Conservation (phyloP, 2,888 invertebrate species). For the Epistrophella euchroma region DNA sequence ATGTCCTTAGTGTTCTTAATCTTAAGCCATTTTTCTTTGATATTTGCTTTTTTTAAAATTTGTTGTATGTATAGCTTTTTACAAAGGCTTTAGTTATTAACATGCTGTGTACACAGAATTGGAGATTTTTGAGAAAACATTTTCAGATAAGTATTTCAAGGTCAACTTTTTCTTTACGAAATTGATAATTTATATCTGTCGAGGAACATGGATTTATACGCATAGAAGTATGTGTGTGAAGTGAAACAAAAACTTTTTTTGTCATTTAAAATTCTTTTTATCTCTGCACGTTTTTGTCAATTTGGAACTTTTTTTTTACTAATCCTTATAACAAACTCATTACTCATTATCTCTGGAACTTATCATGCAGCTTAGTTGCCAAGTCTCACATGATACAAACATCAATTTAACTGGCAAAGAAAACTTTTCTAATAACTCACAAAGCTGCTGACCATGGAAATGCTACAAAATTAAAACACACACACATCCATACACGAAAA, state of each 20-base stretch:
- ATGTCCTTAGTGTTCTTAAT: too few relatives aligned
- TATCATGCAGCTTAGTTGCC: slow-evolving; percentile 20
- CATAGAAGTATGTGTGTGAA: background rate
- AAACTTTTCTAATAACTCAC: slow-evolving; percentile 57
- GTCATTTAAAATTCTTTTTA: background rate
- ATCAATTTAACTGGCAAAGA: slow-evolving; percentile 23
- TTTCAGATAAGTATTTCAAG: too few relatives aligned
- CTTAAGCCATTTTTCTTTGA: too few relatives aligned
- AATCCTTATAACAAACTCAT: slow-evolving; percentile 30
- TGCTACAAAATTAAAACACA: background rate
- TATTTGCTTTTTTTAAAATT: too few relatives aligned
- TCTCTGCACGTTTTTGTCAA: slow-evolving; percentile 13
- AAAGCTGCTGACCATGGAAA: background rate
- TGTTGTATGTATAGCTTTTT: too few relatives aligned
- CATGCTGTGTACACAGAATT: too few relatives aligned
- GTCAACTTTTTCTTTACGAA: too few relatives aligned
- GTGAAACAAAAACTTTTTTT: background rate
- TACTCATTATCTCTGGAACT: background rate
- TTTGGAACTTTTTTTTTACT: background rate
- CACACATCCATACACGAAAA: background rate
- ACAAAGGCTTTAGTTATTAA: too few relatives aligned
- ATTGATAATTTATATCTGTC: too few relatives aligned
- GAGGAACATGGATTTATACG: too few relatives aligned
- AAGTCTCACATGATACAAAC: slow-evolving; percentile 11
- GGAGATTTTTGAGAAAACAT: too few relatives aligned